Evolutionary conservation across 2,888 invertebrate genomes (phyloP).

Genomic region (Yponomeuta sedellus): DNA sequence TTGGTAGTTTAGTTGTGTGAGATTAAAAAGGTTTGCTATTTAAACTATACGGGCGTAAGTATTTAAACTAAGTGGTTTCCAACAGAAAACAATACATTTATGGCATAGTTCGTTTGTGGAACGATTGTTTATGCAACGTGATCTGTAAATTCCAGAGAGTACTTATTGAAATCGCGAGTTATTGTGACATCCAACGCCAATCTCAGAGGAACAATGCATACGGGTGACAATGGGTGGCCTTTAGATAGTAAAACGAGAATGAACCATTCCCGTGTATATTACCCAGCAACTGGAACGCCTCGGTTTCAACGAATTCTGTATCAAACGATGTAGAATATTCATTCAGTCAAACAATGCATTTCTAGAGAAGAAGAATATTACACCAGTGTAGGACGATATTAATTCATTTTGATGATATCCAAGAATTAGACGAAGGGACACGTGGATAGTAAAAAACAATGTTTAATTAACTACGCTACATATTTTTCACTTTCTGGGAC

Average conservation of each 20-base stretch:
- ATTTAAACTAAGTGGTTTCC: background rate
- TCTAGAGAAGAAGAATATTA: background rate
- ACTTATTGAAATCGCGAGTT: constrained; percentile 31
- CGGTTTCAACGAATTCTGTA: constrained; percentile 3
- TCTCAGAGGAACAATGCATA: constrained; percentile 44
- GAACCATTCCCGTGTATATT: background rate
- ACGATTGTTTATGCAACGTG: background rate
- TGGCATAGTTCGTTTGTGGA: background rate
- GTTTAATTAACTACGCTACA: background rate
- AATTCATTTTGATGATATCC: background rate
- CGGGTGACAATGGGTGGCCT: constrained; percentile 47
- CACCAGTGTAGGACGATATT: background rate
- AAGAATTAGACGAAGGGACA: too few relatives aligned
- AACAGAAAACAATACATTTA: background rate
- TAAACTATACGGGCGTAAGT: too few relatives aligned
- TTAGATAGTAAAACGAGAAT: constrained; percentile 23
- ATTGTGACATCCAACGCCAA: constrained; percentile 43
- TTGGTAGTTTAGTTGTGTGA: too few relatives aligned
- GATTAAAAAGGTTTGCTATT: too few relatives aligned
- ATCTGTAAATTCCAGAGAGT: constrained; percentile 21
- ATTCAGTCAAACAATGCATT: background rate
- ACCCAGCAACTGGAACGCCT: background rate
- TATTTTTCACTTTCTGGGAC: background rate
- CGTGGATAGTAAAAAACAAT: background rate
- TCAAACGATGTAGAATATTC: background rate